These are phyloP conservation scores for Dissostichus mawsoni DNA, from an alignment of 2,113 vertebrate genomes.

Conservation along the genomic window DNA sequence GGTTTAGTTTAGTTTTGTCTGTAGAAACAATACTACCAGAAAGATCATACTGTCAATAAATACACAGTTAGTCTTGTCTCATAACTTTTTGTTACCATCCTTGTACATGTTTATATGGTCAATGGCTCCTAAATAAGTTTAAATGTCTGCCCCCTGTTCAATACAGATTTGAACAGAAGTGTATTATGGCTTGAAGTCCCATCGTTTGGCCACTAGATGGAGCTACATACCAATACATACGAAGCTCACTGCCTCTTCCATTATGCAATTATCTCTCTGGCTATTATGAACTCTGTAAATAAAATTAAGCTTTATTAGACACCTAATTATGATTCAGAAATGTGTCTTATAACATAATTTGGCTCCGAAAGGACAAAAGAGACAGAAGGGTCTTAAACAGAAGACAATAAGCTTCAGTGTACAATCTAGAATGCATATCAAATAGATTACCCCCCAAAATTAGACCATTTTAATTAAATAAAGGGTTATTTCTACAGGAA, in stretches of 20 bases:
- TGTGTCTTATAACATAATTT: not conserved
- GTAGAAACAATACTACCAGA: not conserved
- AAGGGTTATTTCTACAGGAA: not conserved
- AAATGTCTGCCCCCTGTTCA: not conserved
- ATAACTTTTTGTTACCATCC: not conserved
- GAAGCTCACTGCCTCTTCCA: not conserved
- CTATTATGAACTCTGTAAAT: not conserved
- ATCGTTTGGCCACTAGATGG: constrained; percentile 58
- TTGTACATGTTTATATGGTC: not conserved
- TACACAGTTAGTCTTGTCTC: not conserved
- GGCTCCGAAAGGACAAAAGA: not conserved
- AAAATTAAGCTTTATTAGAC: not conserved
- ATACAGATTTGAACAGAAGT: not conserved
- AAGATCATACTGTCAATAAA: not conserved
- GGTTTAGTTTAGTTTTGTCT: not conserved
- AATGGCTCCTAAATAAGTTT: not conserved
- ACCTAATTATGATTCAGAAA: not conserved
- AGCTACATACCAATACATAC: constrained; percentile 15
- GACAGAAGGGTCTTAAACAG: not conserved
- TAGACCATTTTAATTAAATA: too few relatives aligned
- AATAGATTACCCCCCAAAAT: not conserved
- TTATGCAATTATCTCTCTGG: not conserved
- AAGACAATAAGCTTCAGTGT: not conserved
- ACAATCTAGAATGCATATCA: not conserved
- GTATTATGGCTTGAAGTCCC: not conserved